These are phyloP conservation scores for Panopea generosa DNA, from an alignment of 2,888 invertebrate genomes.

Conservation along the genomic window DNA sequence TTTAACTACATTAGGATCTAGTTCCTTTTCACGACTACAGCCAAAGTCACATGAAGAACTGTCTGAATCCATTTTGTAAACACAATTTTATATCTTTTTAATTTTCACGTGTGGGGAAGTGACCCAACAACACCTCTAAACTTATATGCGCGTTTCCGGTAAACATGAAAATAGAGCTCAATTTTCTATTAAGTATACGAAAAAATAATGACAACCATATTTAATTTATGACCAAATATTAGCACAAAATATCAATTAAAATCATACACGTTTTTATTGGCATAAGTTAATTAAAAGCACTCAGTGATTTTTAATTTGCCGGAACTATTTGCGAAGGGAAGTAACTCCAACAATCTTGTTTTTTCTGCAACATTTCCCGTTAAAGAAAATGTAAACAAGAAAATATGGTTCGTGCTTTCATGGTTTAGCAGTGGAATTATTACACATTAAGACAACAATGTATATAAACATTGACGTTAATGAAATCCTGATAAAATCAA, in stretches of 20 bases:
- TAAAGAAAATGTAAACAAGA: too few species aligned
- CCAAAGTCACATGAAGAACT: constrained; percentile 26
- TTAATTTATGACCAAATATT: too few species aligned
- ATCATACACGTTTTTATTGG: too few species aligned
- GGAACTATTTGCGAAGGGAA: constrained; percentile 1
- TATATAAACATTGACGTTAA: too few species aligned
- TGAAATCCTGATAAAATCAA: not conserved
- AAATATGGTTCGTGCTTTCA: too few species aligned
- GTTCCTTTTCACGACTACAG: constrained; percentile 3
- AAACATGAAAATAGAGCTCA: constrained; percentile 20
- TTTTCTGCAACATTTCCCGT: too few species aligned
- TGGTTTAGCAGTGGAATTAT: too few species aligned
- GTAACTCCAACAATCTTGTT: not conserved
- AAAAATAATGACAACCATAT: not conserved
- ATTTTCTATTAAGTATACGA: not conserved
- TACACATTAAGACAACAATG: too few species aligned
- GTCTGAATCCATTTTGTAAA: constrained; percentile 19
- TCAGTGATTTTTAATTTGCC: not conserved
- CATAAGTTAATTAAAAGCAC: too few species aligned
- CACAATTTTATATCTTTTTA: not conserved
- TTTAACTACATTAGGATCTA: constrained; percentile 9
- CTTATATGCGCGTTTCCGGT: constrained; percentile 29
- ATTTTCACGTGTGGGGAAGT: constrained; percentile 42
- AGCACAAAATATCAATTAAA: too few species aligned
- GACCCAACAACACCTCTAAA: constrained; percentile 37